Base-by-base conservation (phyloP, 35 echinoderm and acorn worm genomes). In the Hemicentrotus pulcherrimus region DNA sequence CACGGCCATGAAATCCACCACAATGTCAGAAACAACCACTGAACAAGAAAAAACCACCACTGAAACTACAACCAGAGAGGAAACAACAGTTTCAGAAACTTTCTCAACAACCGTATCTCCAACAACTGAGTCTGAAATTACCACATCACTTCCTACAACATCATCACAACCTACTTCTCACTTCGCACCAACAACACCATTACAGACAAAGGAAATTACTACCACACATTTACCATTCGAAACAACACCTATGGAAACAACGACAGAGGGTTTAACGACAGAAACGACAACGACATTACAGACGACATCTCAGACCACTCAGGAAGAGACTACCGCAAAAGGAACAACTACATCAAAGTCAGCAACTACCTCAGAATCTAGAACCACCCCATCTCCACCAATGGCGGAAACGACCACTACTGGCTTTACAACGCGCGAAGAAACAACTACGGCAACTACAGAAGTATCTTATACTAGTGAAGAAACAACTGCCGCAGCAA, bases 321-420 rank as follows among this genome's bases (percentile, higher is more conserved):
- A 46, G 32, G 32, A 90, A 90, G 88, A 90, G 46, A 90, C 6
- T 28, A 90, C 88, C 32, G 88, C 88, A 33, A 32, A 90, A 90
- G 88, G 7, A 45, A 90, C 88, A 2, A 93, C 90, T 9, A 33
- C 90, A 46, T 24, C 46, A 31, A n/a, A 32, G 14, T 47, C 45
- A 58, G 46, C 95, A 7, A 91, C 95, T 46, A 92, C 95, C 48
- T 48, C 95, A 55, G 87, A 65, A 46, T 46, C 65, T 28, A n/a
- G 19, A 78, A n/a, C 65, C 22, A 78, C 88, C 28, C 32, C 95
- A 32, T n/a, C 48, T n/a, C 48, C 50, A 46, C 30, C 50, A 32
- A 91, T 88, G 31, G 92, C 89, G 15, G 35, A 32, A 55, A 35
- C 41, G 32, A 47, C 50, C 28, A 65, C 95, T 32, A 91, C 95